Evolutionary conservation across 1,140 invertebrate genomes (phyloP).

Genomic region (Chrysomallon squamiferum): DNA sequence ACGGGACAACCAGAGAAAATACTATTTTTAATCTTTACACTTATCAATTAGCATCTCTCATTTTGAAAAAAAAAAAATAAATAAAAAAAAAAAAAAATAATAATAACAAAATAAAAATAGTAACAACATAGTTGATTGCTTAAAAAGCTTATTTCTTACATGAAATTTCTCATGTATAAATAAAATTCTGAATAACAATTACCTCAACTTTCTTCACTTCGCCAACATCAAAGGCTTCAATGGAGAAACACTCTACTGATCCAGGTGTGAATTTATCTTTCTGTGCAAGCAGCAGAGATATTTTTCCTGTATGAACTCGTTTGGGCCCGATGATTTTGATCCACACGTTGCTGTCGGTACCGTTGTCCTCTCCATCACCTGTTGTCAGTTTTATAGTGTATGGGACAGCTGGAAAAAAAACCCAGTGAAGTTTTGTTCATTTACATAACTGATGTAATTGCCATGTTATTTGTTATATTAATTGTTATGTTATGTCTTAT

Average conservation of each 20-base stretch:
- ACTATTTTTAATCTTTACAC: no score
- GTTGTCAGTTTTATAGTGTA: slow-evolving; percentile 60
- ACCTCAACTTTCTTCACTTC: slow-evolving; percentile 63
- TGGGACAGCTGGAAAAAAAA: slow-evolving; percentile 53
- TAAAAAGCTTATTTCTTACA: no score
- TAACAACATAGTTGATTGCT: no score
- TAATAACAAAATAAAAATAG: no score
- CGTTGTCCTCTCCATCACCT: slow-evolving; percentile 59
- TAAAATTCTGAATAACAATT: background rate
- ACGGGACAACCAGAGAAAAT: no score
- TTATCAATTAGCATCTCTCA: no score
- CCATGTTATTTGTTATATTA: background rate
- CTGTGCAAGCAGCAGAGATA: slow-evolving; percentile 56
- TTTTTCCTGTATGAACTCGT: slow-evolving; percentile 46
- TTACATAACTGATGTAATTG: background rate
- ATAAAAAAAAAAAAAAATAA: no score
- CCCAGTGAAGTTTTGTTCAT: background rate
- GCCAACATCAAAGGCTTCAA: slow-evolving; percentile 59
- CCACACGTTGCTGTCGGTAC: slow-evolving; percentile 60
- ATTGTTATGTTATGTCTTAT: background rate
- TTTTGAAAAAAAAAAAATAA: no score
- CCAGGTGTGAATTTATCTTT: slow-evolving; percentile 56
- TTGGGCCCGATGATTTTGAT: slow-evolving; percentile 53
- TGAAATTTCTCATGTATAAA: no score
- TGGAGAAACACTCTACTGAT: slow-evolving; percentile 58